These are phyloP conservation scores for Plodia interpunctella DNA, from an alignment of 1,140 invertebrate genomes.

Conservation along the genomic window DNA sequence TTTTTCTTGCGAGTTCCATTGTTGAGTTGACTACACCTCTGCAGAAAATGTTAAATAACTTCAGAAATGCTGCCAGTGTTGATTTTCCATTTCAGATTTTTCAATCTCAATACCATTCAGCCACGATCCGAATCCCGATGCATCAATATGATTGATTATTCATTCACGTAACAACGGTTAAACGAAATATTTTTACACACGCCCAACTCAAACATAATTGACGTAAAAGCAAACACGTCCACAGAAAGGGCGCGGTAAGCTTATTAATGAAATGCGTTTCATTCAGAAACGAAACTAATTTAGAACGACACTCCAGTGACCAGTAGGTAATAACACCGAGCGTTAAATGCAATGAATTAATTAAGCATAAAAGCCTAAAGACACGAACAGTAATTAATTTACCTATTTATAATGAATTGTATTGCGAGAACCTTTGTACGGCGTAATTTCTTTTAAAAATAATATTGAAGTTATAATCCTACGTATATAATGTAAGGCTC, in stretches of 20 bases:
- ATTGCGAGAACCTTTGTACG: neutral
- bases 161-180: neutral
- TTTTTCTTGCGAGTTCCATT: no score
- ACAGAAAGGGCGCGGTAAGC: neutral
- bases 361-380: constrained; percentile 1
- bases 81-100: neutral
- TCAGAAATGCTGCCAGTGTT: no score
- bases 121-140: neutral
- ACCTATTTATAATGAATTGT: constrained; percentile 2
- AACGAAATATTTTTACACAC: neutral
- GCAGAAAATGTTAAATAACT: no score
- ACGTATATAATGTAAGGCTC: no score
- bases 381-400: constrained; percentile 4
- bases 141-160: neutral
- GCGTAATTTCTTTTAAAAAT: no score
- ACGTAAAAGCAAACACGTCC: neutral
- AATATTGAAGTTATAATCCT: no score
- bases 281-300: neutral
- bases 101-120: neutral
- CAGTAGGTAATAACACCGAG: neutral
- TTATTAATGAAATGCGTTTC: constrained; percentile 3
- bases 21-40: no score
- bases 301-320: neutral
- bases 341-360: neutral
- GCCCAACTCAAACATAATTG: constrained; percentile 2